Evolutionary conservation across 1,140 invertebrate species (phyloP).

Genomic region (Anastrepha obliqua): DNA sequence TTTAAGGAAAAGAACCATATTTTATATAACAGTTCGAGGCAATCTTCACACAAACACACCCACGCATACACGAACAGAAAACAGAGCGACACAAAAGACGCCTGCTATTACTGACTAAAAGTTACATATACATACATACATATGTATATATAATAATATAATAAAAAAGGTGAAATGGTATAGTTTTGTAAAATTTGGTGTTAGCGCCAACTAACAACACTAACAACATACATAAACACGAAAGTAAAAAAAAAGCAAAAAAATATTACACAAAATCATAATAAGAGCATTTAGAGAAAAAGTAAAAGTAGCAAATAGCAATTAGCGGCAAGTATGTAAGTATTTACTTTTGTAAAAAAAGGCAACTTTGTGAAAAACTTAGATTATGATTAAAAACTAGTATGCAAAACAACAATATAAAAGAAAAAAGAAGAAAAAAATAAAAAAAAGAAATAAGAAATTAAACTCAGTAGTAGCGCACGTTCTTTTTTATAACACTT

Average conservation of each 20-base stretch:
- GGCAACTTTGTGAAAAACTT: background rate
- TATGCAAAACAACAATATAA: background rate
- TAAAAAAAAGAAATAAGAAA: background rate
- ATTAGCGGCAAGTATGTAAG: slow-evolving; percentile 25
- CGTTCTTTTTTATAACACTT: slow-evolving; percentile 52
- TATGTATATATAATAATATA: background rate
- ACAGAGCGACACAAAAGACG: too few relatives aligned
- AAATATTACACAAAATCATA: background rate
- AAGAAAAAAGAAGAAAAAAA: background rate
- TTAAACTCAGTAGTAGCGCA: slow-evolving; percentile 34
- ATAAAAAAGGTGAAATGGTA: background rate
- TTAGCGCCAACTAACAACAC: background rate
- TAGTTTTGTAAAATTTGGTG: slow-evolving; percentile 1
- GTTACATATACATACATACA: too few relatives aligned
- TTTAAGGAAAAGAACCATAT: too few relatives aligned
- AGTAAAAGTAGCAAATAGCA: slow-evolving; percentile 33
- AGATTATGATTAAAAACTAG: background rate
- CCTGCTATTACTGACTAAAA: too few relatives aligned
- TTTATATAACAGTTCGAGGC: too few relatives aligned
- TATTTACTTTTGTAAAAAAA: slow-evolving; percentile 36
- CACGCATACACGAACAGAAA: too few relatives aligned
- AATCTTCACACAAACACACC: background rate
- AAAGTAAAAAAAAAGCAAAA: background rate
- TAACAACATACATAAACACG: background rate
- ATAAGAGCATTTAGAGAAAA: background rate